phyloP scores from a whole-genome alignment of 1,140 invertebrate species.

The Psix sp. region DNA sequence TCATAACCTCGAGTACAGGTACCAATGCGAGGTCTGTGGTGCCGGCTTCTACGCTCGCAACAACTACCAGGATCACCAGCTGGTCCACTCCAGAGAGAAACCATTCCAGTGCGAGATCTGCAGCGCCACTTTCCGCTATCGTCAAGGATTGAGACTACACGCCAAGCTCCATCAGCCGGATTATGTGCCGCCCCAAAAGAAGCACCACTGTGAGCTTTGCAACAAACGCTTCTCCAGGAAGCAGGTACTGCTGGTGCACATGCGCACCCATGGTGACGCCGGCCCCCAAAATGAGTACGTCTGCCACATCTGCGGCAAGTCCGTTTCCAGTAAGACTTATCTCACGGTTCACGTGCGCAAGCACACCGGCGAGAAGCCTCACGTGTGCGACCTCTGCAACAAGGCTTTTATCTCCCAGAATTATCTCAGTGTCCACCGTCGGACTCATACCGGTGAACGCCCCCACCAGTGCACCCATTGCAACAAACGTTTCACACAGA shows the following conservation, averaged over 20 bases:
- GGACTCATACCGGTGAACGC: constrained; percentile 84
- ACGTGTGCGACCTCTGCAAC: constrained; percentile 78
- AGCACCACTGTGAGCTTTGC: constrained; percentile 73
- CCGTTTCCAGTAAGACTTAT: constrained; percentile 84
- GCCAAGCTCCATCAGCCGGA: constrained; percentile 77
- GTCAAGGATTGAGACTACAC: constrained; percentile 76
- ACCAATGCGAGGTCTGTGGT: constrained; percentile 84
- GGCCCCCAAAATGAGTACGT: constrained; percentile 76
- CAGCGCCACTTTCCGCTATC: constrained; percentile 75
- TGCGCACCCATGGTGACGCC: constrained; percentile 70
- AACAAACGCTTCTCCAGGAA: constrained; percentile 74
- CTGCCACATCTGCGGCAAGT: constrained; percentile 86
- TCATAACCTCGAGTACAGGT: constrained; percentile 73
- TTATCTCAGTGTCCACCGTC: constrained; percentile 83
- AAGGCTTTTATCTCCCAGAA: constrained; percentile 85
- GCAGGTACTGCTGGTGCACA: constrained; percentile 75
- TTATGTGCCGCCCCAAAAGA: constrained; percentile 75
- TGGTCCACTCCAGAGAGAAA: constrained; percentile 67
- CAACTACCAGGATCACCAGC: constrained; percentile 72
- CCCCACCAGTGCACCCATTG: constrained; percentile 83
- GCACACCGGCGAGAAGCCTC: constrained; percentile 80
- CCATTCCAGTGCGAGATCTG: constrained; percentile 76
- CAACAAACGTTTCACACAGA: constrained; percentile 85
- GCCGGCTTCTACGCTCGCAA: constrained; percentile 71
- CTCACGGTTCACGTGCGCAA: constrained; percentile 89